Evolutionary conservation across 2,888 invertebrate genomes (phyloP), one percentile per base, ranked within the genome.

Genomic region (Dynastes hyllus): DNA sequence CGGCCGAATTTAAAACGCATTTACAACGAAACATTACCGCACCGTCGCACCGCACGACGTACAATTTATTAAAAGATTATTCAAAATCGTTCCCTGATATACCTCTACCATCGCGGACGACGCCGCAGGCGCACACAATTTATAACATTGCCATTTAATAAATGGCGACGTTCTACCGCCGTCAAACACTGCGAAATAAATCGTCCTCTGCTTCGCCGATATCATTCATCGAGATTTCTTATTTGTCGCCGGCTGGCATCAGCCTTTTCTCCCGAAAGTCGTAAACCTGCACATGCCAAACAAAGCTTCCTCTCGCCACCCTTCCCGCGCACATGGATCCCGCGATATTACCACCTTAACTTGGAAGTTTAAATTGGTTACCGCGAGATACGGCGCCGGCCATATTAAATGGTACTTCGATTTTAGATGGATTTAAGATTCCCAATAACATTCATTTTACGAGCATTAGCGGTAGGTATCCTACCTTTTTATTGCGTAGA

Each of bases 51-150:
- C 22, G 55, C 55, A 58, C 58, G 73, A 73, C 73, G 58, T 73
- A 58, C 73, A 73, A 73, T 73, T 73, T 73, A 73, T 73, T 73
- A 73, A 73, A 73, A 73, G 73, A 73, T 73, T 73, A 73, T 73
- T 73, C 73, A 73, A 73, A 73, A 73, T 29, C 73, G 73, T 58
- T 73, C 37, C 73, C 58, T 73, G 58, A 73, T 67, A 67, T 58
- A 58, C 22, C 55, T 58, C 16, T 22, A 8, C n/a, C 8, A 11
- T 4, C 45, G 67, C 45, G 51, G 27, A 73, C 58, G 58, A 55
- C 58, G n/a, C n/a, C n/a, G n/a, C n/a, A n/a, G 53, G 16, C 29
- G n/a, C 45, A 40, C 37, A 45, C 73, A 40, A 73, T 73, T 73
- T 73, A 73, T 73, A 73, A 73, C 73, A 29, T 73, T 40, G 73